Base-by-base conservation (phyloP, 1,140 invertebrate genomes). In the Penaeus indicus region DNA sequence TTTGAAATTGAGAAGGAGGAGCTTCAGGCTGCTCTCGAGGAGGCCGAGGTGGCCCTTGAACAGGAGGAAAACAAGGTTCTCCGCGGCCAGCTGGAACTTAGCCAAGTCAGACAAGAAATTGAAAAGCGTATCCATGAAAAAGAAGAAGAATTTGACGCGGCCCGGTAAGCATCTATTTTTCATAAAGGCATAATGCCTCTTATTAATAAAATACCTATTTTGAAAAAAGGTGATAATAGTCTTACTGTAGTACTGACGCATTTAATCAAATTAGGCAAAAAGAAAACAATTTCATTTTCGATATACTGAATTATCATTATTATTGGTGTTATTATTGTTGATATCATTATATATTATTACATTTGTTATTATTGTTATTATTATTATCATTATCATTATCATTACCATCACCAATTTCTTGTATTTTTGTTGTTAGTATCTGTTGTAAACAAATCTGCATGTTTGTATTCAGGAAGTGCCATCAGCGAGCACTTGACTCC, bases 401-500 rank as follows among this genome's bases (percentile, higher is more conserved):
- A 95, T 87, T 95, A 95, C 91, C 95, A 94, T 19, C 91, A 93
- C 93, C 93, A 91, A 90, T 86, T 18, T 32, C 84, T 38, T 21
- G 19, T 92, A 94, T 18, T 93, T 94, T 27, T 10, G 1, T 54
- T 3, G 38, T 38, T 5, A 38, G 5, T 38, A 38, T 38, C 38
- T 38, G 22, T 27, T 86, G 18, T 89, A 42, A 18, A 90, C 38
- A 91, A 21, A 38, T 38, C 5, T 54, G 8, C 16, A 67, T 75
- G 22, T 88, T 54, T 77, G 67, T 27, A 92, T 93, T 92, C 92
- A 96, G 98, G 93, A 99, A 99, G 95, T 99, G 99, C 94, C 99
- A 99, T 95, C 98, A 99, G 94, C 97, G 94, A 67, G 93, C 93
- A 61, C 92, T 95, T 80, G 94, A 95, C 86, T 93, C 93, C 79